These are phyloP conservation scores for Chrosomus eos DNA, from an alignment of 2,797 vertebrate species.

Conservation along the genomic window DNA sequence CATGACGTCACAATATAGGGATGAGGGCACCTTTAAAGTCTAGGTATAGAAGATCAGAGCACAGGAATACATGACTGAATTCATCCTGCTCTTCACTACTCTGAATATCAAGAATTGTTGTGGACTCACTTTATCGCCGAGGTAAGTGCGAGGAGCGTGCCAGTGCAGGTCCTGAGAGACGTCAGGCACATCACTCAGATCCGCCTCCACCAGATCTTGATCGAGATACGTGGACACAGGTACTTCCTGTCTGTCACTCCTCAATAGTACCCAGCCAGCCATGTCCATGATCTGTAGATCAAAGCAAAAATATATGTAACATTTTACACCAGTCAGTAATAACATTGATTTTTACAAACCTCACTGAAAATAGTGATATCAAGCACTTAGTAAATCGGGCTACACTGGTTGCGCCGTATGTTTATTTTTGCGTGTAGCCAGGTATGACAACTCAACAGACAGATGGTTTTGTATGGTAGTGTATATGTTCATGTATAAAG, in stretches of 20 bases:
- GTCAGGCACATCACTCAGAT: constrained; percentile 83
- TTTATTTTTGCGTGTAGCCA: not conserved
- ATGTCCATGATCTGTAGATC: constrained; percentile 83
- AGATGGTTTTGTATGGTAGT: not conserved
- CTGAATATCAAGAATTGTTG: not conserved
- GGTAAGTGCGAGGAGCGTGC: constrained; percentile 87
- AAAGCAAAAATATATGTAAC: not conserved
- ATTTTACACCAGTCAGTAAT: not conserved
- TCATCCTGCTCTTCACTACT: not conserved
- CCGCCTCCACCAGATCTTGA: constrained; percentile 81
- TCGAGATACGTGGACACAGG: constrained; percentile 69
- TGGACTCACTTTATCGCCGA: constrained; percentile 87
- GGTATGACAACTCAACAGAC: not conserved
- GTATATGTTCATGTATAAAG: not conserved
- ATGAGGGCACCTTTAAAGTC: not conserved
- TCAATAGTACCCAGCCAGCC: constrained; percentile 86
- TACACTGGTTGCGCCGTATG: not conserved
- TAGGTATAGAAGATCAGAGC: not conserved
- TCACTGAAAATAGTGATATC: not conserved
- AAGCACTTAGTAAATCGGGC: not conserved
- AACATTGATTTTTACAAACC: not conserved
- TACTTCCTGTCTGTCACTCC: constrained; percentile 86
- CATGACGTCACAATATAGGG: not conserved
- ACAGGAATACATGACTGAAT: not conserved
- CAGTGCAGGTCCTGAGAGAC: constrained; percentile 92